Conservation (phyloP, 2,113 vertebrate genomes). For the Calonectris borealis region DNA sequence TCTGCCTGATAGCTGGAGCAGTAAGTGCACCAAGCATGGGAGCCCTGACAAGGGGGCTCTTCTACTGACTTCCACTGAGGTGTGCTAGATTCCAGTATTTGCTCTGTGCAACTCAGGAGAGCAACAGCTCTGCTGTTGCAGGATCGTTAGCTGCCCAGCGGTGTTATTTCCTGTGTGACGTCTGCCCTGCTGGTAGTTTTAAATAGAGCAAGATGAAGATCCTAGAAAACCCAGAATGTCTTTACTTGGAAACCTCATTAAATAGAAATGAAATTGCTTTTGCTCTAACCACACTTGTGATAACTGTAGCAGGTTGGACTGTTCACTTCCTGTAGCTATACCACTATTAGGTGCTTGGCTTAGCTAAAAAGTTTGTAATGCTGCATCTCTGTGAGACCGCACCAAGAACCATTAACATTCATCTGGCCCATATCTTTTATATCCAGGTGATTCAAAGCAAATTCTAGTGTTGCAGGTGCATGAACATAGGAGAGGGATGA, state of each 20-base stretch:
- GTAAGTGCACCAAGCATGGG: neutral
- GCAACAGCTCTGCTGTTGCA: neutral
- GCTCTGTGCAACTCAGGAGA: constrained; percentile 11
- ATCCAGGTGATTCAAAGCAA: neutral
- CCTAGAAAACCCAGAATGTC: constrained; percentile 17
- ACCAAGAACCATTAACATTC: neutral
- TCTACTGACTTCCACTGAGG: constrained; percentile 66
- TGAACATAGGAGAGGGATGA: neutral
- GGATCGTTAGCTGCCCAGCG: neutral
- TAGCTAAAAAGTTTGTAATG: neutral
- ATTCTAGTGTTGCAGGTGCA: neutral
- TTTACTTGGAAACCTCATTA: constrained; percentile 53
- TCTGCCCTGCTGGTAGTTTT: neutral
- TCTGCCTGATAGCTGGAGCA: neutral
- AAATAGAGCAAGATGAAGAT: neutral
- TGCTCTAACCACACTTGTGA: constrained; percentile 7
- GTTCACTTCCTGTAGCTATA: neutral
- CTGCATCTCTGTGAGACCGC: neutral
- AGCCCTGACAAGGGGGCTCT: constrained; percentile 37
- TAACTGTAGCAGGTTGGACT: neutral
- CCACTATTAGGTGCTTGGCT: neutral
- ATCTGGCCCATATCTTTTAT: neutral
- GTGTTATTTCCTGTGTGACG: neutral
- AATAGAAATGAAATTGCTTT: constrained; percentile 3
- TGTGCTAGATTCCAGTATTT: constrained; percentile 69